These are phyloP conservation scores for Drosophila bipectinata DNA, from an alignment of 1,140 invertebrate genomes.

Conservation along the genomic window DNA sequence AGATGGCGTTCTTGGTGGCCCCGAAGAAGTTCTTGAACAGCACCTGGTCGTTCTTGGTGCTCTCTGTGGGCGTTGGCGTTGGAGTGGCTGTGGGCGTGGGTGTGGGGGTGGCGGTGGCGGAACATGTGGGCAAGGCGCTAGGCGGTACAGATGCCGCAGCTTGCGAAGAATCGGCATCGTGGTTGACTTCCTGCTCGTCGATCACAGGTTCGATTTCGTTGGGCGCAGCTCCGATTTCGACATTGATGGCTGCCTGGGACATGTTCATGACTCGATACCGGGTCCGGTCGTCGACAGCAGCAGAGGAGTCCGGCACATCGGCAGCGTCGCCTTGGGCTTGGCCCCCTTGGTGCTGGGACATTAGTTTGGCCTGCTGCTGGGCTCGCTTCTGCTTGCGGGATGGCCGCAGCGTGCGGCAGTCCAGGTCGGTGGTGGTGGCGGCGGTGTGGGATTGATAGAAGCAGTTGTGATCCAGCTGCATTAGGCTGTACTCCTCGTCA, in stretches of 20 bases:
- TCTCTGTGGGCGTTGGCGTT: conserved; percentile 67
- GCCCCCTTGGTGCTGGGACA: conserved; percentile 7
- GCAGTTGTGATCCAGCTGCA: conserved; percentile 72
- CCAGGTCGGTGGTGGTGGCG: conserved; percentile 47
- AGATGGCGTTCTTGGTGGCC: conserved; percentile 83
- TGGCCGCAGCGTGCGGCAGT: conserved; percentile 70
- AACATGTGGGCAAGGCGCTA: neutral
- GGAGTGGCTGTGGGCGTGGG: conserved; percentile 46
- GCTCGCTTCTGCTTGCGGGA: conserved; percentile 70
- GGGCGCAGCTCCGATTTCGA: conserved; percentile 49
- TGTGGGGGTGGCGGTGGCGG: conserved; percentile 37
- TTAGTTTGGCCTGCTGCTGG: conserved; percentile 23
- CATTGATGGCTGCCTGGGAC: conserved; percentile 72
- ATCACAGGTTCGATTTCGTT: conserved; percentile 48
- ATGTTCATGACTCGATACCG: conserved; percentile 82
- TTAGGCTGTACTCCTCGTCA: conserved; percentile 79
- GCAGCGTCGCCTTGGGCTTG: conserved; percentile 1
- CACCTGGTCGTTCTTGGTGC: conserved; percentile 73
- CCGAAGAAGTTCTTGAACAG: conserved; percentile 83
- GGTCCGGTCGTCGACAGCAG: conserved; percentile 53
- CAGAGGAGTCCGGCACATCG: conserved; percentile 7
- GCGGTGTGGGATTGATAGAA: conserved; percentile 59
- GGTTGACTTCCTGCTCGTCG: conserved; percentile 15
- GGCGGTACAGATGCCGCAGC: neutral
- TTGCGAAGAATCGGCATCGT: neutral